Base-by-base conservation (phyloP, 1,140 invertebrate genomes). In the Drosophila miranda region DNA sequence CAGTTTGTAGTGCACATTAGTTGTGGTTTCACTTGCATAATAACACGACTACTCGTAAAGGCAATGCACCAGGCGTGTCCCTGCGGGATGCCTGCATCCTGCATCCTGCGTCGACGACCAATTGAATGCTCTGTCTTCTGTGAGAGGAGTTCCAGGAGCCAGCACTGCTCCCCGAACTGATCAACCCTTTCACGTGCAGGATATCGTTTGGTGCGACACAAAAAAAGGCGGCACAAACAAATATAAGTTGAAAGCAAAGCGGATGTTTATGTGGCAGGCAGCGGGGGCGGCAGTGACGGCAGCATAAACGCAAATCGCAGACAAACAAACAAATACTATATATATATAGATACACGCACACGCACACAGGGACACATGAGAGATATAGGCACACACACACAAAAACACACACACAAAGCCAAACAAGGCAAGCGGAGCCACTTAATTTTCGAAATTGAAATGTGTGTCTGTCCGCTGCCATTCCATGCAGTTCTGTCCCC, bases 401-500 rank as follows among this genome's bases (percentile, higher is more conserved):
- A n/a, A n/a, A n/a, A 49, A 23, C 0, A 0, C 23, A 23, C 3
- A 59, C 55, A 49, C 61, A 66, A 68, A 75, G 45, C 60, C 75
- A 76, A 76, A 78, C 69, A 74, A 61, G 64, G 59, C 64, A 79
- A 84, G 63, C 81, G 81, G 34, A 86, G 82, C 81, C 81, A 84
- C 81, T 84, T 84, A 81, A 84, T 84, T 84, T 38, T 84, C 81
- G 64, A 86, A 87, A 87, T 86, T 86, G 82, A 87, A 86, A 86
- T 81, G 61, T 75, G 21, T 75, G 62, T 75, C 64, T 75, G 56
- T 75, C 71, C 62, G 30, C 53, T 38, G 58, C 52, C 42, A 72
- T 72, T 45, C 30, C 34, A 38, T 13, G 34, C 11, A 41, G 45
- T 41, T 67, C 19, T 60, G 44, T 64, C 28, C 42, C 11, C 3